These are phyloP conservation scores for Tyrannus savana DNA, from an alignment of 2,113 vertebrate species.

Conservation along the genomic window DNA sequence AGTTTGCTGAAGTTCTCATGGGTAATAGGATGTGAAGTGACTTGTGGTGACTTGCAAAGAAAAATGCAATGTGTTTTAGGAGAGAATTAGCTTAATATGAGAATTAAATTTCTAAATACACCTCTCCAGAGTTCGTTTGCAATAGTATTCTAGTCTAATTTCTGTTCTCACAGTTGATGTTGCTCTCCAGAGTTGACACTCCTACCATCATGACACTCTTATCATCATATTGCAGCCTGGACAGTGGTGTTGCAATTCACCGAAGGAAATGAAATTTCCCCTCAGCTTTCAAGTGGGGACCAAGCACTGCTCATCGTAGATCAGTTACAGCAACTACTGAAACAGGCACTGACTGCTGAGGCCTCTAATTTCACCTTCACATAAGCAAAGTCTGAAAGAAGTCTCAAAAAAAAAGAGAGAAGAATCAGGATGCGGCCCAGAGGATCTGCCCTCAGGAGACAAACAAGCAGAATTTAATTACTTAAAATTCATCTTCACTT, in stretches of 20 bases:
- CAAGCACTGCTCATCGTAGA: background rate
- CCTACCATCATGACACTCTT: background rate
- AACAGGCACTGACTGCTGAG: background rate
- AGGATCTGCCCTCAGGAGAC: background rate
- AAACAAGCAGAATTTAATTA: background rate
- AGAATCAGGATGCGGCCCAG: background rate
- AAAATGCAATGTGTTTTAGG: background rate
- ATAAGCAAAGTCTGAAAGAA: background rate
- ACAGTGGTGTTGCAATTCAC: background rate
- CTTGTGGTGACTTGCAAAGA: background rate
- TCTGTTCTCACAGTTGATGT: background rate
- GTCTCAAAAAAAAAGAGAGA: background rate
- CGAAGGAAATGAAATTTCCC: background rate
- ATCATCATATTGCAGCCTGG: background rate
- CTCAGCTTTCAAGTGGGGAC: background rate
- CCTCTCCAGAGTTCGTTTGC: background rate
- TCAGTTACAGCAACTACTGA: background rate
- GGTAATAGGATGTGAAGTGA: slow-evolving; percentile 6
- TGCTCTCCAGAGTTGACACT: background rate
- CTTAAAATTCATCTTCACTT: background rate
- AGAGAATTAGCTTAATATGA: slow-evolving; percentile 14
- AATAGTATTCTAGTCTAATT: background rate
- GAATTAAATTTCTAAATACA: slow-evolving; percentile 9
- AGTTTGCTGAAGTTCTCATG: background rate
- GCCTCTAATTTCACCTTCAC: background rate